These are phyloP conservation scores for Paraescarpia echinospica DNA, from an alignment of 1,140 invertebrate genomes.

Conservation along the genomic window DNA sequence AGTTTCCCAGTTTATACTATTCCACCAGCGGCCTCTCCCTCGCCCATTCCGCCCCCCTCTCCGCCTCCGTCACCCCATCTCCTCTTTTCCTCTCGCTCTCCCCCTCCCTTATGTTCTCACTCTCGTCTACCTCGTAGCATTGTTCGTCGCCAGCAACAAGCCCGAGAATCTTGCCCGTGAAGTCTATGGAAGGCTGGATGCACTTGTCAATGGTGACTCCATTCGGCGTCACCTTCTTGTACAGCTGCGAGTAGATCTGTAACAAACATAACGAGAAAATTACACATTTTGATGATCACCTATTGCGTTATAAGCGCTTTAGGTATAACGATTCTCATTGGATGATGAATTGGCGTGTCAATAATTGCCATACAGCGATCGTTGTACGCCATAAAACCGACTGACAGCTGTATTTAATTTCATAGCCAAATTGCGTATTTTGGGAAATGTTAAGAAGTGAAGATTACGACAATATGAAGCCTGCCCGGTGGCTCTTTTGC, in stretches of 20 bases:
- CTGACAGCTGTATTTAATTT: too few relatives aligned
- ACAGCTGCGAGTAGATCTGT: constrained; percentile 33
- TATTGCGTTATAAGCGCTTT: too few relatives aligned
- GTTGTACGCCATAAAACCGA: too few relatives aligned
- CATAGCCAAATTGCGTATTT: too few relatives aligned
- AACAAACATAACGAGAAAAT: background rate
- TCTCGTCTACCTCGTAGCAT: constrained; percentile 30
- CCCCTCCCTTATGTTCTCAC: background rate
- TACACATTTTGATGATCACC: too few relatives aligned
- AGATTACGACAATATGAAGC: too few relatives aligned
- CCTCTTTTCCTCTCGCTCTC: background rate
- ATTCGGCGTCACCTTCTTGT: constrained; percentile 29
- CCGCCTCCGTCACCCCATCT: background rate
- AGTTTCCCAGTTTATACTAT: background rate
- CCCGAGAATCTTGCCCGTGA: constrained; percentile 31
- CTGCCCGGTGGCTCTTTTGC: too few relatives aligned
- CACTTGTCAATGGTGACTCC: constrained; percentile 35
- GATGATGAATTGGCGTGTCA: too few relatives aligned
- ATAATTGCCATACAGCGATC: too few relatives aligned
- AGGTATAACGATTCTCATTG: too few relatives aligned
- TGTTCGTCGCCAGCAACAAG: constrained; percentile 41
- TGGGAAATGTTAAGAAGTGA: too few relatives aligned
- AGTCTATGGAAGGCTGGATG: constrained; percentile 35
- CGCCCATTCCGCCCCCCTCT: background rate
- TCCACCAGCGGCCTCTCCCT: too few relatives aligned